Conservation (phyloP, 1,140 invertebrate genomes). For the Stenopsyche tienmushanensis region DNA sequence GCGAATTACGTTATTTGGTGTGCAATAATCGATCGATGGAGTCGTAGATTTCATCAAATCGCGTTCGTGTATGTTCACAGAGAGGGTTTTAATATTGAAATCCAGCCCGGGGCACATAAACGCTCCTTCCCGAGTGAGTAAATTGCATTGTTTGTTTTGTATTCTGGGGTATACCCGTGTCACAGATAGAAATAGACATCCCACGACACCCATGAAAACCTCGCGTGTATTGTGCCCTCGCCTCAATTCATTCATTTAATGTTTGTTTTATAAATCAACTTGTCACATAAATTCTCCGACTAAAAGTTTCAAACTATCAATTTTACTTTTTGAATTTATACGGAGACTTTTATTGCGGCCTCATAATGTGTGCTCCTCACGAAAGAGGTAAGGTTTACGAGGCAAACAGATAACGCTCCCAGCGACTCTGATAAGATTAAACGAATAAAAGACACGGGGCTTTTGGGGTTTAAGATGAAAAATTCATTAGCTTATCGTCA, state of each 20-base stretch:
- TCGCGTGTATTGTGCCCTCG: not conserved
- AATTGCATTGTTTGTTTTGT: too few species aligned
- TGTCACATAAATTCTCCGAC: conserved; percentile 39
- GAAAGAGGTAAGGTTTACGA: conserved; percentile 19
- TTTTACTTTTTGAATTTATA: conserved; percentile 37
- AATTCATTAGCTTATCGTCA: conserved; percentile 18
- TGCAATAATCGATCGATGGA: too few species aligned
- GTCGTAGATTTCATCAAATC: too few species aligned
- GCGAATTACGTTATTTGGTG: too few species aligned
- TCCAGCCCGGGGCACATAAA: too few species aligned
- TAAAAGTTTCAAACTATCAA: conserved; percentile 42
- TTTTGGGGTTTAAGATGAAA: not conserved
- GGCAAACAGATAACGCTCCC: conserved; percentile 13
- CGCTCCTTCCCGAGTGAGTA: too few species aligned
- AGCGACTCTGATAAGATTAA: conserved; percentile 13
- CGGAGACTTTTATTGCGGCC: conserved; percentile 35
- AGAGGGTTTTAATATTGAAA: too few species aligned
- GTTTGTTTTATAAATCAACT: conserved; percentile 42
- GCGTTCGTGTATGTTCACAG: too few species aligned
- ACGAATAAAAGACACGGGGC: not conserved
- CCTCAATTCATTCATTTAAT: conserved; percentile 37
- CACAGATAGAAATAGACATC: too few species aligned
- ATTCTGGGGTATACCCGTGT: too few species aligned
- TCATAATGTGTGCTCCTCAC: conserved; percentile 7
- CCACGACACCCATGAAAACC: not conserved